Conservation (phyloP, 2,888 invertebrate species). For the Labia minor region DNA sequence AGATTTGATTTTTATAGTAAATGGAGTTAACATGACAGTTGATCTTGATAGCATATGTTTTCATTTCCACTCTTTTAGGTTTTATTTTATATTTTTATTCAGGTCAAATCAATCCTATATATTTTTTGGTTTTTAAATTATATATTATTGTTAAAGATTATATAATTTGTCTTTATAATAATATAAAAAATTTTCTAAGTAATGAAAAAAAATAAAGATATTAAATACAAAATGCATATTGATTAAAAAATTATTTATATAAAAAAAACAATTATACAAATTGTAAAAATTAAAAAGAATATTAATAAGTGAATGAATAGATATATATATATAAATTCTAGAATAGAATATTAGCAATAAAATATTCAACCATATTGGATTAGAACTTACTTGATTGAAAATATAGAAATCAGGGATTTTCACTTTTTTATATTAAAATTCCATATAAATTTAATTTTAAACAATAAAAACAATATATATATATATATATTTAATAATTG, state of each 20-base stretch:
- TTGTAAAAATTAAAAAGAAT: slow-evolving; percentile 13
- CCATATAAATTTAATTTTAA: background rate
- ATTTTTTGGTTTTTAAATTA: background rate
- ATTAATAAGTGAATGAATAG: background rate
- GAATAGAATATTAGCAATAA: background rate
- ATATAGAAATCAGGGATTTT: background rate
- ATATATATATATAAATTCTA: background rate
- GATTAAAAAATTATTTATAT: background rate
- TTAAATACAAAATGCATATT: too few relatives aligned
- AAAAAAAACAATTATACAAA: background rate
- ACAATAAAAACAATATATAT: too few relatives aligned
- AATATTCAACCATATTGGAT: slow-evolving; percentile 16
- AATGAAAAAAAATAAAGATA: too few relatives aligned
- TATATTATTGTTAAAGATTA: background rate
- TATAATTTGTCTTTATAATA: background rate
- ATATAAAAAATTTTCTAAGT: too few relatives aligned
- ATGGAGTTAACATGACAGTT: background rate
- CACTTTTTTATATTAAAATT: background rate
- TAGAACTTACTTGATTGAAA: background rate
- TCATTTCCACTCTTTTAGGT: background rate
- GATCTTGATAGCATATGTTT: background rate
- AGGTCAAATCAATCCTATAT: background rate
- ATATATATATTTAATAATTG: background rate
- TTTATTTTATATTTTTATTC: too few relatives aligned
- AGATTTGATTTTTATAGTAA: too few relatives aligned